Base-by-base conservation (phyloP, 37 sponge, comb jelly and placozoan species). In the Aphrocallistes beatrix region DNA sequence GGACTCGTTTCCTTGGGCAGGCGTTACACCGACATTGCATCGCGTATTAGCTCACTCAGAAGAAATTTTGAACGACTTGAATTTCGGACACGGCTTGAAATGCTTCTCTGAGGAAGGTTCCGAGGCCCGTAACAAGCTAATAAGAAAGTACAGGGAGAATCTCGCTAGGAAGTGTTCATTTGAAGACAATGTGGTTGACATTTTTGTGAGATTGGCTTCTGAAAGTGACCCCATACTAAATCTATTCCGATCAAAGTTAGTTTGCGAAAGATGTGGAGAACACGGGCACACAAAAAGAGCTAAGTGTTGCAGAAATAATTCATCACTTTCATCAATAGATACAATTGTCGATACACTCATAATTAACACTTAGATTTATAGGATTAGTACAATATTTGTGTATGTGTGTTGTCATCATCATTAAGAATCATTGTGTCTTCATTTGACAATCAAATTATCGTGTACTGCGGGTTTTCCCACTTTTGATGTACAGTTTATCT, bases 71-170 rank as follows among this genome's bases (percentile, higher is more conserved):
- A 60, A 30, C 10, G 75, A 60, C 10, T 25, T 60, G 34, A 60
- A 60, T 13, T 19, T 30, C n/a, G 75, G 75, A 13, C 34, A 60
- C n/a, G 75, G 3, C 28, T 28, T 13, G n/a, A 32, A 60, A 13
- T 21, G 34, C 8, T 60, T 3, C 34, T 60, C 75, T 6, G 34
- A 60, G n/a, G 75, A 60, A 60, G 75, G 75, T 3, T 19, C 75
- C n/a, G 75, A 60, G 34, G 75, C 75, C 75, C n/a, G 75, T 30
- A 60, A 60, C n/a, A 60, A 21, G n/a, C n/a, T 60, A 30, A 60
- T 60, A 25, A 19, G 75, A 19, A 60, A 30, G 75, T 60, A 60
- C n/a, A 60, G 34, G n/a, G 75, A 60, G 34, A 19, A 60, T 60
- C 75, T 60, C 10, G 34, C 75, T 30, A 60, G 75, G n/a, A 60